phyloP scores from a whole-genome alignment of 2,113 vertebrate species.

The Anolis carolinensis region DNA sequence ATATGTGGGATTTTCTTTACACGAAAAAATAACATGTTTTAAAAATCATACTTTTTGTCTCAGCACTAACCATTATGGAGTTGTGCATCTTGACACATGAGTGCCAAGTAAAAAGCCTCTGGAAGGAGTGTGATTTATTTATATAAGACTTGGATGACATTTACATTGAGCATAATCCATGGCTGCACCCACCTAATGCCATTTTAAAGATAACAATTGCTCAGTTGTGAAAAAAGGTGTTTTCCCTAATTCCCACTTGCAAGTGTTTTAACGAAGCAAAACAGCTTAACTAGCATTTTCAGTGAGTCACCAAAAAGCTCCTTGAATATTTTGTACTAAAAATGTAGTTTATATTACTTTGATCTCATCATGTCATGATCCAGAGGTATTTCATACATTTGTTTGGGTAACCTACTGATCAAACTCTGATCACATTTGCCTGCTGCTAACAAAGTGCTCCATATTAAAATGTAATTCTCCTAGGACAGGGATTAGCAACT shows the following conservation, averaged over 20 bases:
- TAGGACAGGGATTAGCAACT: neutral
- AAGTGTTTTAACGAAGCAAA: constrained; percentile 23
- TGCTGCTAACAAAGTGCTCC: neutral
- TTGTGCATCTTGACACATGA: constrained; percentile 14
- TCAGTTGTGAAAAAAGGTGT: constrained; percentile 30
- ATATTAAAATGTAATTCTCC: neutral
- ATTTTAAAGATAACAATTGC: constrained; percentile 46
- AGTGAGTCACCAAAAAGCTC: constrained; percentile 32
- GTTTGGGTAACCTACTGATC: neutral
- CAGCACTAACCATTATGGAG: neutral
- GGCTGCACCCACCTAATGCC: constrained; percentile 27
- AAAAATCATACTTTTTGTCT: neutral
- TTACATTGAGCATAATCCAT: constrained; percentile 30
- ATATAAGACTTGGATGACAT: constrained; percentile 29
- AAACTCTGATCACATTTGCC: neutral
- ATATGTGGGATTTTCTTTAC: neutral
- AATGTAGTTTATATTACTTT: neutral
- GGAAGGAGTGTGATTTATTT: constrained; percentile 25
- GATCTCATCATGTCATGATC: neutral
- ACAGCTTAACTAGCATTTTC: constrained; percentile 14
- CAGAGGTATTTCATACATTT: neutral
- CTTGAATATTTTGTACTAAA: neutral
- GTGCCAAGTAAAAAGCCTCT: constrained; percentile 19
- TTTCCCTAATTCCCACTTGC: constrained; percentile 35
- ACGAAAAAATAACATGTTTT: neutral